Base-by-base conservation (phyloP, 1,140 invertebrate species). In the Triops longicaudatus region DNA sequence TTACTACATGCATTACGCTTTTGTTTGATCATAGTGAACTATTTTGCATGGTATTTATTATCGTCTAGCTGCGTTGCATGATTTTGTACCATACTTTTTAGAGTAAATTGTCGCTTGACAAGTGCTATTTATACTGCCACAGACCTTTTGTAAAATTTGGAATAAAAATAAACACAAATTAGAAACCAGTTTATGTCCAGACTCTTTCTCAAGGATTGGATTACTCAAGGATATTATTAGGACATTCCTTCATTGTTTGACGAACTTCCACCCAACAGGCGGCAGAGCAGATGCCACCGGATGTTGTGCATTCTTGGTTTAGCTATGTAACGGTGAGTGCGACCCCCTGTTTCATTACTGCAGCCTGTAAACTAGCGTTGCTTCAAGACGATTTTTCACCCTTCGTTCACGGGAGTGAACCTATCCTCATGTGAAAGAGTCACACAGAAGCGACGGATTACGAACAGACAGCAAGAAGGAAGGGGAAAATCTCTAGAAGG, bases 271-370 rank as follows among this genome's bases (percentile, higher is more conserved):
- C 17, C 17, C 14, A 9, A 22, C 50, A 63, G 31, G 50, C n/a
- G 50, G n/a, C 50, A 63, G 50, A 63, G 50, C 50, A 63, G 50
- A 63, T 63, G 50, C 50, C 50, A 63, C 50, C 50, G 50, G 50
- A 63, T 63, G 50, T 63, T 63, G 50, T 63, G 50, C 50, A 63
- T 63, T 63, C 50, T 63, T 63, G 50, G 6, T 22, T 63, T 22
- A 0, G n/a, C 50, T 63, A 63, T 63, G 50, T 63, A 63, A 63
- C 22, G 50, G 50, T 63, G 50, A 63, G 17, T 63, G 50, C 17
- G 14, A 22, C 14, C 50, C 50, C 50, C 50, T 63, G 50, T 22
- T n/a, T 17, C 50, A 63, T 63, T 63, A 14, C 50, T 63, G 50
- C 10, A 63, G 50, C 50, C 7, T 63, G 50, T 22, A n/a, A 22